Conservation (phyloP, 2,797 vertebrate species). For the Discoglossus pictus region DNA sequence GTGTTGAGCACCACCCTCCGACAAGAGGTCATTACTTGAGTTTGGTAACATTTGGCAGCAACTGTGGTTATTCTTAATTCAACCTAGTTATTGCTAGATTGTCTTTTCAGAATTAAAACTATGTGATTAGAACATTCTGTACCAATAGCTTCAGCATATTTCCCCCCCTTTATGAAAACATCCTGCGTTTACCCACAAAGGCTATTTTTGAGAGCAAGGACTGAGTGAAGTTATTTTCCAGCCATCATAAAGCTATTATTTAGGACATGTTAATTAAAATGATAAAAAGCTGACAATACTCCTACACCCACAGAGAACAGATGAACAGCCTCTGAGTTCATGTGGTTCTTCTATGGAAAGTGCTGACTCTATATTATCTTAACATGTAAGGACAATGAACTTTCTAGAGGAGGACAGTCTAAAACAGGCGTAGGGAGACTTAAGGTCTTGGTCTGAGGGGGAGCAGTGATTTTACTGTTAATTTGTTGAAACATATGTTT, state of each 20-base stretch:
- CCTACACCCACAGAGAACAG: not conserved
- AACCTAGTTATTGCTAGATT: constrained; percentile 10
- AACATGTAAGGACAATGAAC: not conserved
- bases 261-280: constrained; percentile 26
- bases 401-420: no score
- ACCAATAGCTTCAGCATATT: constrained; percentile 1
- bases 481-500: no score
- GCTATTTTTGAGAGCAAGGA: constrained; percentile 24
- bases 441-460: no score
- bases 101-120: constrained; percentile 1
- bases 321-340: not conserved
- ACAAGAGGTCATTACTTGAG: constrained; percentile 15
- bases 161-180: constrained; percentile 11
- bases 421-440: no score
- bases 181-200: constrained; percentile 23
- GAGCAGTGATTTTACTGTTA: no score
- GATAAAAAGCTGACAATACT: not conserved
- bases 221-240: constrained; percentile 16
- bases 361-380: constrained; percentile 1
- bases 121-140: constrained; percentile 30
- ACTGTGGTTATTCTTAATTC: constrained; percentile 21
- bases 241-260: constrained; percentile 6
- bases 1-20: not conserved
- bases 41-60: constrained; percentile 35
- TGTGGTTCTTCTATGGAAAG: not conserved